Evolutionary conservation across 2,113 vertebrate genomes (phyloP).

Genomic region (Engystomops pustulosus): DNA sequence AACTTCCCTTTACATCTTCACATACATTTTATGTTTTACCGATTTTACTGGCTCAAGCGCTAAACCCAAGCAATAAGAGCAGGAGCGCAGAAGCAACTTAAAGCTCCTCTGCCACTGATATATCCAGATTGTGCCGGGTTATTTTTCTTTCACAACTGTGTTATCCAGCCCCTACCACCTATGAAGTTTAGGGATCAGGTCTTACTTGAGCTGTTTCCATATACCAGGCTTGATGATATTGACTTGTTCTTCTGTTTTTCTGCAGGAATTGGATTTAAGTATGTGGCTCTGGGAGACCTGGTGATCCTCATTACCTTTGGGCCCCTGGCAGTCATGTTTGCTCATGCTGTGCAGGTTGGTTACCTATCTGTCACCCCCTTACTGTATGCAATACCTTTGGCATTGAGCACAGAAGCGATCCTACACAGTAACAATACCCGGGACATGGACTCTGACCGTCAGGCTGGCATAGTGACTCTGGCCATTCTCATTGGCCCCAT

Average conservation of each 20-base stretch:
- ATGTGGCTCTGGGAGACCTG: constrained; percentile 93
- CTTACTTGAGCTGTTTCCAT: too few species aligned
- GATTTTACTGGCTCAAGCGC: too few species aligned
- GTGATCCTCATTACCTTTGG: constrained; percentile 98
- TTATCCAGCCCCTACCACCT: too few species aligned
- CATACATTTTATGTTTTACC: too few species aligned
- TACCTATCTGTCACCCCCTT: constrained; percentile 89
- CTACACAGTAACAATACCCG: constrained; percentile 98
- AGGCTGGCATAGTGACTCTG: constrained; percentile 93
- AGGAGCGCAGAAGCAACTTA: too few species aligned
- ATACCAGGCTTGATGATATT: background rate
- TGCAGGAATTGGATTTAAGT: constrained; percentile 94
- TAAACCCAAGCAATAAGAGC: too few species aligned
- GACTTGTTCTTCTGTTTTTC: constrained; percentile 11
- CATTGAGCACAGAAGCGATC: constrained; percentile 95
- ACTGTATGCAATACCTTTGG: constrained; percentile 90
- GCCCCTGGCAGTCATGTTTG: constrained; percentile 95
- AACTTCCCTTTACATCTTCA: too few species aligned
- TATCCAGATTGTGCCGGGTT: too few species aligned
- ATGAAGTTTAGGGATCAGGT: too few species aligned
- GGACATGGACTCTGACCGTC: constrained; percentile 94
- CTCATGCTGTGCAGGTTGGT: constrained; percentile 94
- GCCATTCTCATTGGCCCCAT: constrained; percentile 94
- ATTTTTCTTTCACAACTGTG: too few species aligned
- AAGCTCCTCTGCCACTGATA: too few species aligned